Evolutionary conservation across 2,888 invertebrate species (phyloP).

Genomic region (Nomada fucata): DNA sequence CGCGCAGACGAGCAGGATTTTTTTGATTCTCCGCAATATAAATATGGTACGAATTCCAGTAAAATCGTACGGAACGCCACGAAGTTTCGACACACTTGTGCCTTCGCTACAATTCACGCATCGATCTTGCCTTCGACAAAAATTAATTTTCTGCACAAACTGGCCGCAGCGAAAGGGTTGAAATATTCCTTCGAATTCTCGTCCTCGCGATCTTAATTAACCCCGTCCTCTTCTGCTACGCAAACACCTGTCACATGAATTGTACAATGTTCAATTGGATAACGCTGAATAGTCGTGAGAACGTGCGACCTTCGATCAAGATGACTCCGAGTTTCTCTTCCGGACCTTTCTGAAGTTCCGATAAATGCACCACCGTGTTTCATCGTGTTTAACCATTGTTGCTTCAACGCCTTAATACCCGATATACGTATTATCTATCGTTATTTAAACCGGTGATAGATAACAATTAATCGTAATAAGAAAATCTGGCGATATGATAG

Average conservation of each 20-base stretch:
- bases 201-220: conserved; percentile 3
- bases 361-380: conserved; percentile 56
- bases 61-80: too few species aligned
- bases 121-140: too few species aligned
- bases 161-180: not conserved
- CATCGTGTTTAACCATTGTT: conserved; percentile 53
- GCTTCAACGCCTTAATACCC: conserved; percentile 65
- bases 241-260: not conserved
- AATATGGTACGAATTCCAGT: too few species aligned
- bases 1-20: not conserved
- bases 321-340: conserved; percentile 40
- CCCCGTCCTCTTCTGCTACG: not conserved
- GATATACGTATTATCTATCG: conserved; percentile 69
- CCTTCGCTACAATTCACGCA: too few species aligned
- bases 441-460: conserved; percentile 69
- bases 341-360: conserved; percentile 58
- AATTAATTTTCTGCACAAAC: too few species aligned
- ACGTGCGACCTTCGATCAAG: conserved; percentile 50
- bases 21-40: too few species aligned
- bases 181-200: not conserved
- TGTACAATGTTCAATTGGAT: conserved; percentile 53
- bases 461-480: conserved; percentile 73
- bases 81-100: too few species aligned
- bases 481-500: conserved; percentile 73
- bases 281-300: conserved; percentile 66